phyloP scores from a whole-genome alignment of 2,888 invertebrate species.

The Metellina segmentata region DNA sequence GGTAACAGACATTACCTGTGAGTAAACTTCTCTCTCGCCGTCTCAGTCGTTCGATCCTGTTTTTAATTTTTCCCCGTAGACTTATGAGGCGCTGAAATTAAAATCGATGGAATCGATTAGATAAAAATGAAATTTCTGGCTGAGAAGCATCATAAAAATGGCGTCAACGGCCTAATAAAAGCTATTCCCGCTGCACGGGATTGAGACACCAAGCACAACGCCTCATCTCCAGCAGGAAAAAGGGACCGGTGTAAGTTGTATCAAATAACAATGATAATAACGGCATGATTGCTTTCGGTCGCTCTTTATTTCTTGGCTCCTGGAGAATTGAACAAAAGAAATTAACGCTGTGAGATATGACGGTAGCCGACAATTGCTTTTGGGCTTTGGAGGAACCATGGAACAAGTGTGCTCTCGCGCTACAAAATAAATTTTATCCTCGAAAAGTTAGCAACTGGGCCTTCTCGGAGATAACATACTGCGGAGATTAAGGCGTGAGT shows the following conservation, averaged over 20 bases:
- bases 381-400: slow-evolving; percentile 25
- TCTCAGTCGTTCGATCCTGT: not conserved
- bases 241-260: not conserved
- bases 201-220: not conserved
- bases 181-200: slow-evolving; percentile 39
- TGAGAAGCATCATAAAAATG: slow-evolving; percentile 34
- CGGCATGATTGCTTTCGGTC: slow-evolving; percentile 15
- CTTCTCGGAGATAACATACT: no score
- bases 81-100: not conserved
- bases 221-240: slow-evolving; percentile 3
- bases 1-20: no score
- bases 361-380: slow-evolving; percentile 57
- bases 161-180: slow-evolving; percentile 43
- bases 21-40: no score
- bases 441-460: slow-evolving; percentile 39
- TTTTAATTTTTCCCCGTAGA: slow-evolving; percentile 21
- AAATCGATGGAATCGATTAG: not conserved
- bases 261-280: slow-evolving; percentile 61
- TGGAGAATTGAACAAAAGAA: slow-evolving; percentile 45
- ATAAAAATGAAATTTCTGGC: slow-evolving; percentile 45
- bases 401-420: slow-evolving; percentile 7
- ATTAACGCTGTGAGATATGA: slow-evolving; percentile 63
- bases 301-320: not conserved
- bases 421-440: slow-evolving; percentile 63
- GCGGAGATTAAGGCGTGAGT: not conserved